These are phyloP conservation scores for Ellobius talpinus DNA, from an alignment of 2,113 vertebrate species.

Conservation along the genomic window DNA sequence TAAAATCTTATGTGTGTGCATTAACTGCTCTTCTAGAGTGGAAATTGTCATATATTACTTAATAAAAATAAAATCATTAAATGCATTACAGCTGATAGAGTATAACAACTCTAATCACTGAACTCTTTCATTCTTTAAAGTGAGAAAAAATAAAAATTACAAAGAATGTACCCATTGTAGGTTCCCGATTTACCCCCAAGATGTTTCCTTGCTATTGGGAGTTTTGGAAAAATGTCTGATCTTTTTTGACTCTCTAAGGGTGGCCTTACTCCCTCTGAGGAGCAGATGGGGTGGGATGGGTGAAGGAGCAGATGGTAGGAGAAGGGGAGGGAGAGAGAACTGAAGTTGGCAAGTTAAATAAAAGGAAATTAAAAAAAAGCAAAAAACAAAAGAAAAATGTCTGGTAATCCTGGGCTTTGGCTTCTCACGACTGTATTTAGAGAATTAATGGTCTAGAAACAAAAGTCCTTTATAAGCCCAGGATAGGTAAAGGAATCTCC, in stretches of 20 bases:
- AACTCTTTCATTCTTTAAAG: not conserved
- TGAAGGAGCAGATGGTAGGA: too few species aligned
- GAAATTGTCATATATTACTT: not conserved
- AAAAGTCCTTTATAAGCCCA: not conserved
- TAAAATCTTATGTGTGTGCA: not conserved
- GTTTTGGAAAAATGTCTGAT: not conserved
- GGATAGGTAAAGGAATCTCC: not conserved
- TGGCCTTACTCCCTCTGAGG: too few species aligned
- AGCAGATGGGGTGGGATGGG: too few species aligned
- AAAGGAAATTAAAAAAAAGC: too few species aligned
- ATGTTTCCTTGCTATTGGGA: not conserved
- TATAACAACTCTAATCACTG: not conserved
- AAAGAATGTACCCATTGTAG: not conserved
- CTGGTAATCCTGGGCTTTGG: not conserved
- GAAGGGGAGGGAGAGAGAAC: too few species aligned
- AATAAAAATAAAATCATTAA: not conserved
- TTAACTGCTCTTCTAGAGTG: not conserved
- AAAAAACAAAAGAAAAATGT: too few species aligned
- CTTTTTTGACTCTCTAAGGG: too few species aligned
- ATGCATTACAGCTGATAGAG: not conserved
- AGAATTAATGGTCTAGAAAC: not conserved
- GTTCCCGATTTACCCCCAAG: not conserved
- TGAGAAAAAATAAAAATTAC: not conserved
- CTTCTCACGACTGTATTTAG: not conserved
- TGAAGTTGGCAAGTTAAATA: too few species aligned